Conservation (phyloP, 2,113 vertebrate species). For the Australoheros scitulus region DNA sequence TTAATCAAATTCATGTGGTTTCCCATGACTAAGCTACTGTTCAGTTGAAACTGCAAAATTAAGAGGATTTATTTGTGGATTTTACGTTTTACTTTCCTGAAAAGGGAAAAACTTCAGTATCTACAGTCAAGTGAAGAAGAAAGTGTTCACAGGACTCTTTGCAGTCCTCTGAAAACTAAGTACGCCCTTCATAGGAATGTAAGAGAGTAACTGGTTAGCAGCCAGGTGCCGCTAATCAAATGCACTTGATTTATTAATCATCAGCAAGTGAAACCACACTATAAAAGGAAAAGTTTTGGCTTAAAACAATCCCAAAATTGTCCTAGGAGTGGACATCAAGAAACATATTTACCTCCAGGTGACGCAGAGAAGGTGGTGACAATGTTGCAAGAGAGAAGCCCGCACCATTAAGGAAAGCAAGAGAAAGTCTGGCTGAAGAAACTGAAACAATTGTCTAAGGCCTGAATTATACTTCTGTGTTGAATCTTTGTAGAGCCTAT, state of each 20-base stretch:
- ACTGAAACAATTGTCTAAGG: too few species aligned
- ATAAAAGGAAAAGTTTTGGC: too few species aligned
- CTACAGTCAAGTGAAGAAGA: not conserved
- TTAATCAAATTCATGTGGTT: not conserved
- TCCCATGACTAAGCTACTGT: too few species aligned
- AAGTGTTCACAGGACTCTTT: not conserved
- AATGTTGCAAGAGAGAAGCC: too few species aligned
- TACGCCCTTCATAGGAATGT: not conserved
- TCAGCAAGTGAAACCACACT: not conserved
- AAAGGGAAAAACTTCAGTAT: not conserved
- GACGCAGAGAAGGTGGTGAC: too few species aligned
- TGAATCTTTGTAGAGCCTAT: too few species aligned
- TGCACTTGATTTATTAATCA: not conserved
- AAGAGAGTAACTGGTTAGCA: not conserved
- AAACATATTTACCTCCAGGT: too few species aligned
- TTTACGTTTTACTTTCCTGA: not conserved
- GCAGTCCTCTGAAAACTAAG: not conserved
- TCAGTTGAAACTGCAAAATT: not conserved
- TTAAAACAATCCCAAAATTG: too few species aligned
- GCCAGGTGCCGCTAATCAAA: not conserved
- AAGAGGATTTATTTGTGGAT: not conserved
- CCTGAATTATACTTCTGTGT: too few species aligned
- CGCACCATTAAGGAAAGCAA: too few species aligned
- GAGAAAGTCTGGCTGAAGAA: too few species aligned
- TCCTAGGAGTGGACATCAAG: too few species aligned